Evolutionary conservation across 2,113 vertebrate species (phyloP).

Genomic region (Limnothrissa miodon): DNA sequence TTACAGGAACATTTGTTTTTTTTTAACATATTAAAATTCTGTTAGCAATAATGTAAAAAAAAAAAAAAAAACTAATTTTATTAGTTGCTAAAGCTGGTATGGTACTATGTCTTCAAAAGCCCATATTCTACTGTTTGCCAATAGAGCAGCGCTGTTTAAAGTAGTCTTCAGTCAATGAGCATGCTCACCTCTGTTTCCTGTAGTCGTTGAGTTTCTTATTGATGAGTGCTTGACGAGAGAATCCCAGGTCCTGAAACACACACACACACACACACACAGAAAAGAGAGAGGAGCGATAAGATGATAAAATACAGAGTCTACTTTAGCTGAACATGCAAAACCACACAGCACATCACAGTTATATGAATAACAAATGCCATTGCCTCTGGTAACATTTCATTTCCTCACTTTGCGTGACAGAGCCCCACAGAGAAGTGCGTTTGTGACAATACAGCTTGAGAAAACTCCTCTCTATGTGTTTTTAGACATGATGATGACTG

Average conservation of each 20-base stretch:
- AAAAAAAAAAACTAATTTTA: no score
- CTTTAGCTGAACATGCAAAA: neutral
- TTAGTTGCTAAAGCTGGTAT: no score
- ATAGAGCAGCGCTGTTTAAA: no score
- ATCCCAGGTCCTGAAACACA: slow-evolving; percentile 81
- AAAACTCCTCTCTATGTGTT: neutral
- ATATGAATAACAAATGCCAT: neutral
- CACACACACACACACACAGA: neutral
- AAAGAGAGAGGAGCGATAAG: neutral
- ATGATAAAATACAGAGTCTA: neutral
- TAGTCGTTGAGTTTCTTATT: slow-evolving; percentile 98
- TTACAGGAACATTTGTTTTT: no score
- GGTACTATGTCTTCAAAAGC: no score
- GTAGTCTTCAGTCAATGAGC: neutral
- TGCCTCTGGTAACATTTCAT: neutral
- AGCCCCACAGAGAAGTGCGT: neutral
- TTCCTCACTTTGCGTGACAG: neutral
- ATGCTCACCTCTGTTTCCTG: slow-evolving; percentile 78
- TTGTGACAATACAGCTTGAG: neutral
- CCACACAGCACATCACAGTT: neutral
- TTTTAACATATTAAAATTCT: no score
- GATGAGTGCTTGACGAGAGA: slow-evolving; percentile 93
- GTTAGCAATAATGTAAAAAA: no score
- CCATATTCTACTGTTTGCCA: no score
- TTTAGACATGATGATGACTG: neutral